Evolutionary conservation across 2,113 vertebrate species (phyloP), one percentile per base, ranked within the genome.

Genomic region (Colossoma macropomum): DNA sequence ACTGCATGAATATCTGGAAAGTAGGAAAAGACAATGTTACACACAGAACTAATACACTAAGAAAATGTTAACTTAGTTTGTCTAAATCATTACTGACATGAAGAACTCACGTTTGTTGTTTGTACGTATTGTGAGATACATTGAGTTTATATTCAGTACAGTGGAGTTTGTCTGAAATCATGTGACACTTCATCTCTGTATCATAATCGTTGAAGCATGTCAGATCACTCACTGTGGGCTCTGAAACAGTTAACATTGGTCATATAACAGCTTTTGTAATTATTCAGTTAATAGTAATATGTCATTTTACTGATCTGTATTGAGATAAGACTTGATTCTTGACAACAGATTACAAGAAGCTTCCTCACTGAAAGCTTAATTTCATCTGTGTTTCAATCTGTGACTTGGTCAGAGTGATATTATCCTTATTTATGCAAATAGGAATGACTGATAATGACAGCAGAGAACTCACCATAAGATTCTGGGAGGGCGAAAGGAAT

Each of bases 1-100:
- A 68, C 0, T 0, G 32, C 92, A 90, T 0, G 0, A 0, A 9
- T 1, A 0, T 4, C 88, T 88, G 77, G 12, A 75, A 79, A 81
- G 32, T 8, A 81, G 0, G 9, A 63, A 81, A 1, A 3, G 1
- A 73, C 11, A 62, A n/a, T 23, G 41, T 17, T 2, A 15, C 65
- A 38, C 10, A 25, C 0, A 10, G 50, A 56, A n/a, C 12, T 3
- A 19, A 19, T 10, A 15, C n/a, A 59, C 7, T 59, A 59, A 15
- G 1, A 2, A 15, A 23, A n/a, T 59, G 56, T n/a, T 23, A 59
- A 59, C 15, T 17, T 52, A n/a, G n/a, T n/a, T n/a, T n/a, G n/a
- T n/a, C n/a, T n/a, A n/a, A n/a, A n/a, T n/a, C n/a, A n/a, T 25
- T 12, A 27, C 8, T 62, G 25, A 27, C 23, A 25, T 11, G 11